Base-by-base conservation (phyloP, 2,888 invertebrate genomes). In the Ichneumoninae sp. region DNA sequence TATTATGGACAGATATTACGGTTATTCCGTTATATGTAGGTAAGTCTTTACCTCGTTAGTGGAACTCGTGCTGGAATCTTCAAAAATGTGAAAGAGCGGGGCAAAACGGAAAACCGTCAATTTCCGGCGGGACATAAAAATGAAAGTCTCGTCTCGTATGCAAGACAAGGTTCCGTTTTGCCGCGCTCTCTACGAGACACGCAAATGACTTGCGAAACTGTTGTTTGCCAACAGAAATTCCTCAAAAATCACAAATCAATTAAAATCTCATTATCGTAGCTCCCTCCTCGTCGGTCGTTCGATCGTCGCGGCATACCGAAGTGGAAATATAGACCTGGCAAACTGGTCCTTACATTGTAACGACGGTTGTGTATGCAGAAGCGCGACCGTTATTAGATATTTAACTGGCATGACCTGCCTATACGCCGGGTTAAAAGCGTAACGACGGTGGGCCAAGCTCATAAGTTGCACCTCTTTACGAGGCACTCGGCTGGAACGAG, bases 381-480 rank as follows among this genome's bases (percentile, higher is more conserved):
- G 78, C 82, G 75, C 82, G 70, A 66, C 66, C 79, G 84, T 84
- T 84, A 84, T 79, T 84, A 82, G 71, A 82, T 79, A 79, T 84
- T 84, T 84, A 82, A 84, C 78, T 79, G 70, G 30, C 71, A 72
- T 70, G 70, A 79, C 60, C 70, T 50, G 33, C 60, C 60, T 75
- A 50, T 75, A 72, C 75, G 52, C 44, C 60, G 75, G 75, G 82
- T 84, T 82, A 84, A 85, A 75, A 87, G 87, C 89, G 88, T 89
- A 90, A 90, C 88, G 85, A 89, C 86, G 87, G 86, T 86, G 86
- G 85, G 85, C 87, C 84, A 85, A 87, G 86, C 89, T 90, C 89
- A 87, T 91, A 90, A 91, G 89, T 90, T 89, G 86, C 87, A 84
- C 88, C 83, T 89, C 88, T 91, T 90, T 91, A 91, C 89, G 91